Conservation (phyloP, 2,888 invertebrate species). For the Morinoia aosen region DNA sequence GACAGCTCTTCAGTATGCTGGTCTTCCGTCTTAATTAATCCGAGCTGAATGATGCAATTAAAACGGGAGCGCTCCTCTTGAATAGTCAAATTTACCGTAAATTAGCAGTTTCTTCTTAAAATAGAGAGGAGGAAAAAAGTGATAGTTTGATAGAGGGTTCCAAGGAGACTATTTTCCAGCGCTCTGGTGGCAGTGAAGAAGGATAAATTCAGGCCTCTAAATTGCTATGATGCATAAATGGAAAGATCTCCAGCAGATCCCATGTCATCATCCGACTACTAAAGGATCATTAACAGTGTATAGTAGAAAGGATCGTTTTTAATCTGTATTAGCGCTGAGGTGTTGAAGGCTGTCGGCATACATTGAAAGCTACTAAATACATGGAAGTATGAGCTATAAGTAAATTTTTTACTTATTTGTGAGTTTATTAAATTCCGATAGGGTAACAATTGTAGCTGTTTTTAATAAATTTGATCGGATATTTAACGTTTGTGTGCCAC, state of each 20-base stretch:
- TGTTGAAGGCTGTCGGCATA: too few relatives aligned
- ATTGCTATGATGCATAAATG: neutral
- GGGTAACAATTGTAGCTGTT: too few relatives aligned
- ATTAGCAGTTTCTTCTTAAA: neutral
- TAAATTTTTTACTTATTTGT: too few relatives aligned
- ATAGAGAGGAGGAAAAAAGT: neutral
- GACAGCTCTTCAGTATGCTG: neutral
- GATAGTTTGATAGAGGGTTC: neutral
- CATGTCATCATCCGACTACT: too few relatives aligned
- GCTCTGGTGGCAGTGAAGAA: neutral
- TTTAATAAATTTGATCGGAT: too few relatives aligned
- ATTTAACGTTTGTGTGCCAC: too few relatives aligned
- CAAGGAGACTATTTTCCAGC: neutral
- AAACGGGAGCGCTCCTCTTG: neutral
- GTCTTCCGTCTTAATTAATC: neutral
- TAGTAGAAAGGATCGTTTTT: too few relatives aligned
- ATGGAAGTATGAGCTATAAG: too few relatives aligned
- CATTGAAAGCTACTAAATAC: too few relatives aligned
- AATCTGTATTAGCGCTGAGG: too few relatives aligned
- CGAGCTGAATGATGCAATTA: conserved; percentile 2
- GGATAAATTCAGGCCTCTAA: neutral
- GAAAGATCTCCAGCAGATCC: too few relatives aligned
- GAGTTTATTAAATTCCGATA: too few relatives aligned
- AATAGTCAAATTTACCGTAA: neutral
- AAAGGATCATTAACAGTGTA: neutral